Base-by-base conservation (phyloP, 1,140 invertebrate species). In the Ips nitidus region DNA sequence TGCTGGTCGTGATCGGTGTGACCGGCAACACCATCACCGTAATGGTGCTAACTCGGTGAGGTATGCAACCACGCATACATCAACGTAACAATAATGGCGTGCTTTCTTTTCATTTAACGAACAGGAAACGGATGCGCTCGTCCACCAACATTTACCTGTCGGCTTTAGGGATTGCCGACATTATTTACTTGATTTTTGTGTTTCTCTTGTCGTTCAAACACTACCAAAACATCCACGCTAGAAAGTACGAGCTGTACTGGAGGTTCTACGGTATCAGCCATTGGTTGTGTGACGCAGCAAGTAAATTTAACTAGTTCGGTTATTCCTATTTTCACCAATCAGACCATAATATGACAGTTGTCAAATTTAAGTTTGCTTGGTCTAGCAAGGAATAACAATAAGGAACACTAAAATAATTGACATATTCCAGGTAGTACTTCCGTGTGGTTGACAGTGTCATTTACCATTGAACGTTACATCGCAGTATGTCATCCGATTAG, bases 381-480 rank as follows among this genome's bases (percentile, higher is more conserved):
- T 22, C 22, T 22, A 0, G 22, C 22, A 5, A 47, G 43, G 8
- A 47, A 47, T 47, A 47, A 4, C 43, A 47, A n/a, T n/a, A n/a
- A n/a, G n/a, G n/a, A n/a, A n/a, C n/a, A n/a, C n/a, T n/a, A n/a
- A 22, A 22, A 22, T 22, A 22, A 22, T 22, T 22, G 22, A 22
- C 22, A 22, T 22, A 8, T 50, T 81, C 22, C 76, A 88, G 87
- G 86, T 73, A 90, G 88, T 78, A 87, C 88, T 42, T 91, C 89
- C 37, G 89, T 91, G 43, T 92, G 90, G 90, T 80, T 93, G 58
- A 91, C 89, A 40, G 89, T 91, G 2, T 87, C 89, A 41, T 93
- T 93, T 78, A 93, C 91, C 2, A 83, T 92, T 62, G 91, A 93
- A 80, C 81, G 90, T 52, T 93, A 91, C 82, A 88, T 92, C 59